These are phyloP conservation scores for Emesis furor DNA, from an alignment of 2,888 invertebrate genomes.

Conservation along the genomic window DNA sequence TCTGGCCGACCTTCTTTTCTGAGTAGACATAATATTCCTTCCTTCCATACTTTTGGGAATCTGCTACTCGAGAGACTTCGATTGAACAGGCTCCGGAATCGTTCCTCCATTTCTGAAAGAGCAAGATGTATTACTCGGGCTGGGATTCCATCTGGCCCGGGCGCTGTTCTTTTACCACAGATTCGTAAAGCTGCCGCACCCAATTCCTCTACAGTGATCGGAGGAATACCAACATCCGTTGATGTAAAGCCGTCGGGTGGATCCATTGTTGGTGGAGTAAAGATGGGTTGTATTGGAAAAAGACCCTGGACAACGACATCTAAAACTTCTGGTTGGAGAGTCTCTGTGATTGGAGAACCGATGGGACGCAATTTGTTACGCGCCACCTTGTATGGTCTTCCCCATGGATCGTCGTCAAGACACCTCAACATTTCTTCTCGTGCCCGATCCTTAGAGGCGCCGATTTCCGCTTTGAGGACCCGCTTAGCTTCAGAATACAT, in stretches of 20 bases:
- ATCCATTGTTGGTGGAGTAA: no score
- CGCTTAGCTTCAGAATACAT: neutral
- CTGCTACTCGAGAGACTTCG: constrained; percentile 27
- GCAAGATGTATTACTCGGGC: neutral
- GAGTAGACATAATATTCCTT: constrained; percentile 44
- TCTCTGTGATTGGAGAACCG: constrained; percentile 35
- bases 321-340: constrained; percentile 12
- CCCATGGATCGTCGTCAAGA: constrained; percentile 39
- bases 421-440: constrained; percentile 31
- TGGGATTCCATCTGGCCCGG: neutral
- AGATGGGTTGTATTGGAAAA: neutral
- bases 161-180: neutral
- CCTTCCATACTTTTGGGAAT: constrained; percentile 1
- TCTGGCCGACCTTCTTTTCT: constrained; percentile 43
- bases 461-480: constrained; percentile 1
- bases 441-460: no score
- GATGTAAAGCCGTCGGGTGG: no score
- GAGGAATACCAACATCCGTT: neutral
- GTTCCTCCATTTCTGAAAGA: constrained; percentile 7
- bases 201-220: neutral
- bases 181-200: neutral
- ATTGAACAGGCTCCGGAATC: constrained; percentile 33
- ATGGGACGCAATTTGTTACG: constrained; percentile 23
- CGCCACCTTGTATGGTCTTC: constrained; percentile 38
- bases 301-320: neutral